Evolutionary conservation across 2,797 vertebrate species (phyloP), one percentile per base, ranked within the genome.

Genomic region (Manis crassicaudata): DNA sequence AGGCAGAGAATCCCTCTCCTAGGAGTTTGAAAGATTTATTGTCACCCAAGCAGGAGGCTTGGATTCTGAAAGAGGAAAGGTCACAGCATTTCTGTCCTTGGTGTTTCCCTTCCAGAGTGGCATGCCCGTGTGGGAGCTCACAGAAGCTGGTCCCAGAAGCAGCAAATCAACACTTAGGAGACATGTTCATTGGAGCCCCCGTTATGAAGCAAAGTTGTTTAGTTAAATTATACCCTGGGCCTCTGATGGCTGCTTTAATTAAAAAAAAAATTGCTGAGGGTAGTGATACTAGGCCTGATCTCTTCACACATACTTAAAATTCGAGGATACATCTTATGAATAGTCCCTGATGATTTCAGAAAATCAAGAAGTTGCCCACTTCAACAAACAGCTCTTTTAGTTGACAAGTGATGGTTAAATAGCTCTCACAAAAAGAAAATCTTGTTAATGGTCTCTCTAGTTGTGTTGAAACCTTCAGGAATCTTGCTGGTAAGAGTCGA

Each of bases 401-500:
- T 29, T 91, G 32, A 70, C 50, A 79, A n/a, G 52, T 27, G 21
- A 86, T 50, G 60, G 32, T 85, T 76, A 84, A n/a, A 77, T 54
- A 27, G 18, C 4, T 65, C 62, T 92, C 81, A 3, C 40, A 88
- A 81, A 63, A 27, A 65, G 75, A 79, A 85, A 92, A 73, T 52
- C 14, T 87, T 79, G 56, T 18, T 79, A 40, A n/a, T 5, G 12
- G 21, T 60, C 40, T 94, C 21, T 86, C 21, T 32, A 10, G 89
- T 54, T 75, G 52, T 65, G 92, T 83, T 87, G 79, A 93, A 97
- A 95, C 27, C n/a, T 75, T 58, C 35, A 67, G 72, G 95, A 83
- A 93, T 77, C 79, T 92, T 73, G n/a, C 85, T 70, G 18, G 50
- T 50, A n/a, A 85, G 37, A 89, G 67, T 84, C 67, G 46, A 52